Evolutionary conservation across 1,140 invertebrate genomes (phyloP).

Genomic region (Drosophila dunni): DNA sequence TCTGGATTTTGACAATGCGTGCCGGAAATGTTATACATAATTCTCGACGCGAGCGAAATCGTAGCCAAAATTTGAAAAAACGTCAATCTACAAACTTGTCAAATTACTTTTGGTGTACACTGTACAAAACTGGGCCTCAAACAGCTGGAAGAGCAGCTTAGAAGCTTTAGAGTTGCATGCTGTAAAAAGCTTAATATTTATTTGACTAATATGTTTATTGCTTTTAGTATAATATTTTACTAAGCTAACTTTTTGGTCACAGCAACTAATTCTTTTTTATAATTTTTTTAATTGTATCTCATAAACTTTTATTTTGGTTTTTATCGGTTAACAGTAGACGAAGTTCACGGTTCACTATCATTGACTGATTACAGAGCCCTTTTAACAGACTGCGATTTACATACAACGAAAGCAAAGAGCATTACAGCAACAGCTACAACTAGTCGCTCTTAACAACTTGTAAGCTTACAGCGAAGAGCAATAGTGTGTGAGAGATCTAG

Average conservation of each 20-base stretch:
- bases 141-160: neutral
- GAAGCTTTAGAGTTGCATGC: neutral
- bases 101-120: constrained; percentile 46
- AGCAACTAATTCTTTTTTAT: constrained; percentile 17
- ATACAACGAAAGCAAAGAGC: constrained; percentile 13
- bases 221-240: constrained; percentile 31
- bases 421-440: neutral
- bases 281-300: constrained; percentile 13
- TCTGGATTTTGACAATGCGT: constrained; percentile 20
- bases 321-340: constrained; percentile 35
- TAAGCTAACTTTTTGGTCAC: constrained; percentile 39
- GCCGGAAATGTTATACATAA: constrained; percentile 47
- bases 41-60: constrained; percentile 20
- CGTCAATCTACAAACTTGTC: constrained; percentile 61
- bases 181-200: neutral
- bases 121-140: constrained; percentile 1
- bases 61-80: constrained; percentile 39
- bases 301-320: constrained; percentile 41
- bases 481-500: constrained; percentile 10
- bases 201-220: neutral
- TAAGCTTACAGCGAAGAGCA: constrained; percentile 45
- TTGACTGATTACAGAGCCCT: constrained; percentile 35
- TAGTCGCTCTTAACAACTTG: constrained; percentile 30
- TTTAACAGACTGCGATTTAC: constrained; percentile 19
- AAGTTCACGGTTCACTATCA: constrained; percentile 13